Conservation (phyloP, 2,113 vertebrate genomes). For the Scolopax mira region DNA sequence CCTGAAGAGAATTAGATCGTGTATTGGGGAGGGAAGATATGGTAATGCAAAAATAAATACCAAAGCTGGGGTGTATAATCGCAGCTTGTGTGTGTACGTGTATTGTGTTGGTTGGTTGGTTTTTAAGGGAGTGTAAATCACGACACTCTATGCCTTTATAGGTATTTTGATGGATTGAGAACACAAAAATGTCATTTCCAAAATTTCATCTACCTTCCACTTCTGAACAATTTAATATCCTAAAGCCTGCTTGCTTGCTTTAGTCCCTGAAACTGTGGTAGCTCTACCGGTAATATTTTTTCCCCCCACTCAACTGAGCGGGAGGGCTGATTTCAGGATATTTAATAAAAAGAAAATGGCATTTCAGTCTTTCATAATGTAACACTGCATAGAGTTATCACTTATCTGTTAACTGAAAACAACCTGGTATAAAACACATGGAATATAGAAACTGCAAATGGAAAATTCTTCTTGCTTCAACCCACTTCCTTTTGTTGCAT, state of each 20-base stretch:
- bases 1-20: neutral
- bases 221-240: neutral
- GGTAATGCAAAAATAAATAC: neutral
- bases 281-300: neutral
- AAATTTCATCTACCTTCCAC: neutral
- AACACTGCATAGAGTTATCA: neutral
- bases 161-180: neutral
- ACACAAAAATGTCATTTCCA: neutral
- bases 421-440: neutral
- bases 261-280: neutral
- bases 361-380: neutral
- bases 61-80: too few species aligned
- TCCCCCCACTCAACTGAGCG: neutral
- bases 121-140: neutral
- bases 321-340: neutral
- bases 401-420: neutral
- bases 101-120: neutral
- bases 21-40: neutral
- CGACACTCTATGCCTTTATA: neutral
- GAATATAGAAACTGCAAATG: neutral
- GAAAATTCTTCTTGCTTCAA: neutral
- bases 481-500: conserved; percentile 6
- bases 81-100: rapidly evolving
- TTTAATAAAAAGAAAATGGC: neutral
- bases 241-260: neutral